Evolutionary conservation across 2,888 invertebrate genomes (phyloP).

Genomic region (Synanthedon formicaeformis): DNA sequence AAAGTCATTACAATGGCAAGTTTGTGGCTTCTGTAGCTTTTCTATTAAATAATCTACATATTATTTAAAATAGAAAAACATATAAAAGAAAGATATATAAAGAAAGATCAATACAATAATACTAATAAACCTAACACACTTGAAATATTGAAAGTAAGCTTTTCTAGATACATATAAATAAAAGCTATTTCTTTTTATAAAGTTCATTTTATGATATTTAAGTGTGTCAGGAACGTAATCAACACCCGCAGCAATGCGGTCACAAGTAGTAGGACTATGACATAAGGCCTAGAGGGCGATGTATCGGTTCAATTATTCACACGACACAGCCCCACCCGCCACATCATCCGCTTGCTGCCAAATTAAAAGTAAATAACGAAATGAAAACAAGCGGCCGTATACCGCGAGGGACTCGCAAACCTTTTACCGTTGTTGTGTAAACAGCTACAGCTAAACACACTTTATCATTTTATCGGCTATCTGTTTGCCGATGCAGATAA

Average conservation of each 20-base stretch:
- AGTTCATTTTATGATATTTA: no score
- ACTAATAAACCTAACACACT: no score
- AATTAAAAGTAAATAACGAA: constrained; percentile 72
- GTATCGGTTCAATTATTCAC: constrained; percentile 63
- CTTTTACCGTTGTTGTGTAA: constrained; percentile 66
- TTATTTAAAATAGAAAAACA: no score
- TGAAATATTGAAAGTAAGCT: no score
- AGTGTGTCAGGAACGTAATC: no score
- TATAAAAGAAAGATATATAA: no score
- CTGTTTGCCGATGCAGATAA: constrained; percentile 55
- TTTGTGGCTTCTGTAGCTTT: no score
- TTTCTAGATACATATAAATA: no score
- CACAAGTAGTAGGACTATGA: not conserved
- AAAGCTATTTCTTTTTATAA: no score
- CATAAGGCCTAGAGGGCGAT: constrained; percentile 12
- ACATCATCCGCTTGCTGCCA: constrained; percentile 68
- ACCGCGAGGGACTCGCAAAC: constrained; percentile 66
- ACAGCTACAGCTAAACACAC: constrained; percentile 64
- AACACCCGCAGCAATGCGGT: not conserved
- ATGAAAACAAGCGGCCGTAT: constrained; percentile 62
- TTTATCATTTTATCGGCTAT: constrained; percentile 62
- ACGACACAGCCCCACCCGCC: constrained; percentile 43
- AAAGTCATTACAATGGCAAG: no score
- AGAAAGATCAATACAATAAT: no score
- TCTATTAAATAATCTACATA: no score